Base-by-base conservation (phyloP, 1,140 invertebrate genomes). In the Dreissena rostriformis region DNA sequence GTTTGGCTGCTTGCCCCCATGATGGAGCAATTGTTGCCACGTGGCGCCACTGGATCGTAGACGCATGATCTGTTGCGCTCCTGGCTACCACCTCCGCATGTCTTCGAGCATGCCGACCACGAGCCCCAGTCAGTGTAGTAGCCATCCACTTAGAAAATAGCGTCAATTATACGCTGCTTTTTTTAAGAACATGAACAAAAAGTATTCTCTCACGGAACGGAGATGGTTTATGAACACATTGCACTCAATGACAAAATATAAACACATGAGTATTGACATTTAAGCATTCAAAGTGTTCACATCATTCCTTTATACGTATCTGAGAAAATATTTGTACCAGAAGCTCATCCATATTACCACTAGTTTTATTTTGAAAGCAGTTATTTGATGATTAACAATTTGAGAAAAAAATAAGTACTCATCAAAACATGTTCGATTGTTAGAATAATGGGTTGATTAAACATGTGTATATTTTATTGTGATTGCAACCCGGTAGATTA, bases 151-250 rank as follows among this genome's bases (percentile, higher is more conserved):
- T 52, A 51, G 52, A 68, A 10, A 7, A 24, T 74, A 11, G 52
- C 0, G 0, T 53, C 10, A 22, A 22, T 53, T 74, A n/a, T 53
- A 55, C 7, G n/a, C n/a, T 19, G 12, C 14, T 0, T 10, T 52
- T 0, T 22, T 52, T 24, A 11, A 61, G 4, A 76, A 28, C 87
- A 94, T 0, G 97, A 72, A 53, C 63, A 22, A 26, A 12, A 10
- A 0, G 2, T 28, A 26, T 17, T 15, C 28, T 24, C 11, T 19
- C 11, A 24, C 29, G 15, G 0, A 15, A 39, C 39, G 8, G 2
- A 39, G 2, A 39, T 39, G 39, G 39, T 12, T 19, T 15, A 66
- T 12, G 12, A 66, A 66, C 28, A 66, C 19, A 66, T 4, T 66
- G 28, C 28, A 28, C 12, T 0, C 19, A n/a, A n/a, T 28, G 1